These are phyloP conservation scores for Euwallacea fornicatus DNA, from an alignment of 1,140 invertebrate species.

Conservation along the genomic window DNA sequence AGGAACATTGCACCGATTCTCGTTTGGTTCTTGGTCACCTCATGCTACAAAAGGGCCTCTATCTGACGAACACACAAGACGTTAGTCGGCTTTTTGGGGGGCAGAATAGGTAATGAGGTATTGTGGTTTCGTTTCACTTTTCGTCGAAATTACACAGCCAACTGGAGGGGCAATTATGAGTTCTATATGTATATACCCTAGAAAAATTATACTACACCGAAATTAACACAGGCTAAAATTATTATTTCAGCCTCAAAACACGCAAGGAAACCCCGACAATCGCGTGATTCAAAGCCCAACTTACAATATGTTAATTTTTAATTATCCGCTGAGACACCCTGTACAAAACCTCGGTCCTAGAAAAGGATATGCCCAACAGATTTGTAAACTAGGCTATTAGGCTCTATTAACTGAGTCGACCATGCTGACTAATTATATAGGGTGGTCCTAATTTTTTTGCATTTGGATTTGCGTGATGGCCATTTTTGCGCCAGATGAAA, in stretches of 20 bases:
- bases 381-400: too few relatives aligned
- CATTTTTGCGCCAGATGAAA: too few relatives aligned
- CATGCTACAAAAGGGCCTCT: too few relatives aligned
- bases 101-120: too few relatives aligned
- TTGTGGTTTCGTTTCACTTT: not conserved
- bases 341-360: not conserved
- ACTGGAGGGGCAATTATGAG: conserved; percentile 11
- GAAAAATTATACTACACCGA: conserved; percentile 16
- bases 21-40: not conserved
- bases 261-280: conserved; percentile 1
- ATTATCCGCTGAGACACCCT: conserved; percentile 3
- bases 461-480: too few relatives aligned
- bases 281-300: conserved; percentile 14
- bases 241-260: conserved; percentile 5
- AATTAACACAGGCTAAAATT: conserved; percentile 16
- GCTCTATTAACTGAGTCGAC: too few relatives aligned
- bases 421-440: too few relatives aligned
- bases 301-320: conserved; percentile 20
- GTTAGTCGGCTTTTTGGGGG: too few relatives aligned
- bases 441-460: too few relatives aligned
- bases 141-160: not conserved
- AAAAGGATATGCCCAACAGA: too few relatives aligned
- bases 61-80: too few relatives aligned
- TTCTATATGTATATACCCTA: conserved; percentile 8
- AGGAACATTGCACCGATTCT: conserved; percentile 25